phyloP scores from a whole-genome alignment of 2,113 vertebrate genomes.

The Daphoenositta chrysoptera region DNA sequence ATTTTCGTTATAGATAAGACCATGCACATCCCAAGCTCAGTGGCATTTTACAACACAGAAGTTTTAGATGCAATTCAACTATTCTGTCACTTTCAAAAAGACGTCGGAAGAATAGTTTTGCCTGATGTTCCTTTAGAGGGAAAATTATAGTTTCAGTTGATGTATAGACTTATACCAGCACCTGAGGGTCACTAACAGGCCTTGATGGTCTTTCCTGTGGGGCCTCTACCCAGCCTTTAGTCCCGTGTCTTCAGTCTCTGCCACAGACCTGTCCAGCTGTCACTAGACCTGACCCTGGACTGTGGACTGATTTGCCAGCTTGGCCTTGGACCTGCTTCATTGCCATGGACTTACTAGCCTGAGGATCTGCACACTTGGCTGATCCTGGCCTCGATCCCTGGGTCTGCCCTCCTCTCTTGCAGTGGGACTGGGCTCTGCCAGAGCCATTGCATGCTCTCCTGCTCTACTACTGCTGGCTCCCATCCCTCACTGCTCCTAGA shows the following conservation, averaged over 20 bases:
- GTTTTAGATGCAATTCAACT: background rate
- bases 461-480: background rate
- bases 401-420: background rate
- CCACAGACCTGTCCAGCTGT: background rate
- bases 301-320: background rate
- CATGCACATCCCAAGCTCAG: background rate
- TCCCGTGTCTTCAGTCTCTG: background rate
- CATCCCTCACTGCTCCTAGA: background rate
- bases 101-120: background rate
- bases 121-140: background rate
- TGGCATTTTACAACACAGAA: background rate
- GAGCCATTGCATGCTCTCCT: fast-evolving
- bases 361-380: background rate
- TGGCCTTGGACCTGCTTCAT: background rate
- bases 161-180: background rate
- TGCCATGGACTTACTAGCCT: background rate
- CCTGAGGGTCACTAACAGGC: background rate
- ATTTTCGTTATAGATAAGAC: background rate
- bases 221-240: background rate
- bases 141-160: background rate
- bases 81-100: background rate
- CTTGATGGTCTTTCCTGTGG: background rate
- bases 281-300: background rate
- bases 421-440: background rate
- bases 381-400: background rate